Evolutionary conservation across 30 jellyfish, hydroid and myxozoan genomes (phyloP).

Genomic region (Turritopsis rubra): DNA sequence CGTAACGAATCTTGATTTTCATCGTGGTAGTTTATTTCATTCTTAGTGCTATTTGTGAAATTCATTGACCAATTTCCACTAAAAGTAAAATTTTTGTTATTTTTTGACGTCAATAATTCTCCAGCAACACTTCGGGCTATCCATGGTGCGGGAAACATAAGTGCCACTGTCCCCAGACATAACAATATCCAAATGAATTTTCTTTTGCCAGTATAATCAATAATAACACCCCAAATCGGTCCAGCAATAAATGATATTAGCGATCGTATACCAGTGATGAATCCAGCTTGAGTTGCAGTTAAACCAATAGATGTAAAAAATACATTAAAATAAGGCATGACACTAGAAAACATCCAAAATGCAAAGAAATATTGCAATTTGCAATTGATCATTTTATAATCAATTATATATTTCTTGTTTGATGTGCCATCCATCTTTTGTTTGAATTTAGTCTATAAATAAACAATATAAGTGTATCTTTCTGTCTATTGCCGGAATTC

Average conservation of each 20-base stretch:
- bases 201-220: not conserved
- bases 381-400: not conserved
- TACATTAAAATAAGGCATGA: conserved; percentile 16
- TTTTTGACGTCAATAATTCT: not conserved
- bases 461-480: too few relatives aligned
- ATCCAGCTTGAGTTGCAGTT: conserved; percentile 21
- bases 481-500: too few relatives aligned
- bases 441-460: too few relatives aligned
- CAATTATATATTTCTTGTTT: not conserved
- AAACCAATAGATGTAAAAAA: conserved; percentile 19
- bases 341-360: not conserved
- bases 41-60: not conserved
- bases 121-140: conserved; percentile 6
- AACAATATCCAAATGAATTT: conserved; percentile 3
- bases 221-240: conserved; percentile 3
- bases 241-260: conserved; percentile 16
- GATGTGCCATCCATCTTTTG: not conserved
- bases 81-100: not conserved
- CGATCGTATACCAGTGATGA: conserved; percentile 17
- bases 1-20: not conserved
- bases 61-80: not conserved
- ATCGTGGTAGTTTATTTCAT: not conserved
- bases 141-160: conserved; percentile 2
- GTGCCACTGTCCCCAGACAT: not conserved
- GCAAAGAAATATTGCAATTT: conserved; percentile 8